Percentiles rank a stretch among this genome's conserved stretches.
Conservation (phyloP, 2,113 vertebrate species). For the Gymnobelideus leadbeateri region DNA sequence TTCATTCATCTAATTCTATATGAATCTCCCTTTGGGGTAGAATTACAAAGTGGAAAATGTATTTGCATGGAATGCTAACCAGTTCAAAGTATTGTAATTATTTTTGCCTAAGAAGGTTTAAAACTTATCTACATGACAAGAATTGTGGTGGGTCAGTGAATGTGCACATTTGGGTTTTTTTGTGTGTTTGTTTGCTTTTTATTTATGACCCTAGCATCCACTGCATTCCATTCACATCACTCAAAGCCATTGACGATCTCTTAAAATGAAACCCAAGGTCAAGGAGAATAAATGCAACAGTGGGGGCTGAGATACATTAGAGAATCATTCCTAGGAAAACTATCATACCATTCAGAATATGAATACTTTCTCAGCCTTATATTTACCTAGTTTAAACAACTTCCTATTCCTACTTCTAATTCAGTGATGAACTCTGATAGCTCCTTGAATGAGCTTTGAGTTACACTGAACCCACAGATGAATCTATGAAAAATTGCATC, state of each 20-base stretch:
- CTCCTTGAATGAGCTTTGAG: background rate
- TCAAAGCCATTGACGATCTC: background rate
- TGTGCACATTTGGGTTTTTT: background rate
- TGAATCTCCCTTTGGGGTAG: background rate
- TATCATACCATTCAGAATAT: background rate
- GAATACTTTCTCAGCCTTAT: background rate
- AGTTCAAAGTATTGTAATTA: background rate
- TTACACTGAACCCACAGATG: background rate
- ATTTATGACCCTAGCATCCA: background rate
- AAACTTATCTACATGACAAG: background rate
- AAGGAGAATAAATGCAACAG: background rate
- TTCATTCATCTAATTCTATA: background rate
- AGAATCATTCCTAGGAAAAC: background rate
- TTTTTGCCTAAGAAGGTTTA: background rate
- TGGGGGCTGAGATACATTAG: background rate
- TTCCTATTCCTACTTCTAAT: background rate
- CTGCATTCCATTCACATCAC: background rate
- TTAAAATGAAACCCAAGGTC: background rate
- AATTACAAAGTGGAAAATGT: background rate
- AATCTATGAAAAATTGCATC: background rate
- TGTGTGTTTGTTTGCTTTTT: background rate
- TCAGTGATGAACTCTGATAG: constrained; percentile 2
- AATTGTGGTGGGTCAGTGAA: background rate
- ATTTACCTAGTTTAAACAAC: constrained; percentile 7
- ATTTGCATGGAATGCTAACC: background rate